Base-by-base conservation (phyloP, 2,797 vertebrate species). In the Chiroxiphia lanceolata region DNA sequence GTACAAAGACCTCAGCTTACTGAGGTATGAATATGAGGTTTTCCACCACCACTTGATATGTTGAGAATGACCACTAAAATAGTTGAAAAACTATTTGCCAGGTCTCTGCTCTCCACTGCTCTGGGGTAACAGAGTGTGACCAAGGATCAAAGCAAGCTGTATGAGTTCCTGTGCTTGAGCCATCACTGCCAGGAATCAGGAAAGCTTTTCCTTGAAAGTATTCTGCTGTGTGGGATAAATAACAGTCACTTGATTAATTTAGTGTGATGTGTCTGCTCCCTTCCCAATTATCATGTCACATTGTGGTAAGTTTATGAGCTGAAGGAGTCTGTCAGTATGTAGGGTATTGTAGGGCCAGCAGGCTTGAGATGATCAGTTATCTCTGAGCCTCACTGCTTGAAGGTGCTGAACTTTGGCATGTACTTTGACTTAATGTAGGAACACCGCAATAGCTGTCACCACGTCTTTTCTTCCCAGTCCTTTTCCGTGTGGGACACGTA, bases 261-360 rank as follows among this genome's bases (percentile, higher is more conserved):
- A 51, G 25, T 60, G 71, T 92, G 93, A 90, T 56, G n/a, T 87
- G 42, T 91, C 91, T 78, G 11, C 53, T 95, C 27, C 34, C 44
- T 88, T 94, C 33, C 21, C 50, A 87, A 82, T 96, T 96, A 93
- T 64, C 76, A 34, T 88, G 90, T 80, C 88, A 83, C 56, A 68
- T 56, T 88, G 36, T 44, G 79, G 84, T 53, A 83, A 83, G 44
- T 50, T 65, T 60, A 83, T 86, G 74, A 94, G 50, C 61, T 63
- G 82, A 83, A 92, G 45, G 36, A 88, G 40, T 44, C 44, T 89
- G 31, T 77, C 69, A 80, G 31, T 36, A n/a, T 63, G 34, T n/a
- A 65, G 70, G 54, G 57, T 85, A 71, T 77, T 45, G 20, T 31
- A 45, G 63, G 81, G 36, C 69, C 69, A 91, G 33, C 8, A 81